Percentiles rank a stretch among this genome's conserved stretches.
phyloP scores from a whole-genome alignment of 37 sponge, comb jelly and placozoan genomes.

The Petrosia ficiformis region DNA sequence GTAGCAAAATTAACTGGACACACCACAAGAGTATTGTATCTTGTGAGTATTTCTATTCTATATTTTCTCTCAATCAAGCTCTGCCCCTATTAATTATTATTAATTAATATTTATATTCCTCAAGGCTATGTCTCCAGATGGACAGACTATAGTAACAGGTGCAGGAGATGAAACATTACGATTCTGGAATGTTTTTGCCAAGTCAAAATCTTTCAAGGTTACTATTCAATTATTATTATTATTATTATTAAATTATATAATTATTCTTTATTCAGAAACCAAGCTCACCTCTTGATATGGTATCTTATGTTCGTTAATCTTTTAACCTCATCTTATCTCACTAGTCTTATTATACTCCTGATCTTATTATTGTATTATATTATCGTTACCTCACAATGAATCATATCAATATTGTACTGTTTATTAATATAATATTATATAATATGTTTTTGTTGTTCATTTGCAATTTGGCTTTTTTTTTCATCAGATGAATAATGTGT shows the following conservation, averaged over 20 bases:
- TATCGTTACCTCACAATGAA: too few species aligned
- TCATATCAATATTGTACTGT: too few species aligned
- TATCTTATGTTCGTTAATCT: conserved; percentile 40
- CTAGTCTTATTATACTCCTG: background rate
- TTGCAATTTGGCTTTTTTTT: too few species aligned
- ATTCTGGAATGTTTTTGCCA: conserved; percentile 96
- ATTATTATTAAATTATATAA: background rate
- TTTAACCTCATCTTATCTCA: background rate
- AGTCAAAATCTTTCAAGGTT: conserved; percentile 74
- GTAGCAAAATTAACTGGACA: conserved; percentile 89
- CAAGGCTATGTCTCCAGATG: conserved; percentile 94
- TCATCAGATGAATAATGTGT: too few species aligned
- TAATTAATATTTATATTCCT: background rate
- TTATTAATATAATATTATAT: too few species aligned
- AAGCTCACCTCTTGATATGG: conserved; percentile 55
- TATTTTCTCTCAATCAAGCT: background rate
- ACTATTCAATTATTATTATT: background rate
- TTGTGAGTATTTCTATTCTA: conserved; percentile 44
- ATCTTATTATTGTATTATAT: background rate
- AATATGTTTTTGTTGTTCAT: too few species aligned
- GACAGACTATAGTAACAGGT: conserved; percentile 88
- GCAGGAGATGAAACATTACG: conserved; percentile 96
- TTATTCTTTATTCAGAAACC: conserved; percentile 29
- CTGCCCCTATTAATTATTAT: too few species aligned
- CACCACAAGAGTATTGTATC: conserved; percentile 85